Conservation (phyloP, 2,888 invertebrate species). For the Galerucella pusilla region DNA sequence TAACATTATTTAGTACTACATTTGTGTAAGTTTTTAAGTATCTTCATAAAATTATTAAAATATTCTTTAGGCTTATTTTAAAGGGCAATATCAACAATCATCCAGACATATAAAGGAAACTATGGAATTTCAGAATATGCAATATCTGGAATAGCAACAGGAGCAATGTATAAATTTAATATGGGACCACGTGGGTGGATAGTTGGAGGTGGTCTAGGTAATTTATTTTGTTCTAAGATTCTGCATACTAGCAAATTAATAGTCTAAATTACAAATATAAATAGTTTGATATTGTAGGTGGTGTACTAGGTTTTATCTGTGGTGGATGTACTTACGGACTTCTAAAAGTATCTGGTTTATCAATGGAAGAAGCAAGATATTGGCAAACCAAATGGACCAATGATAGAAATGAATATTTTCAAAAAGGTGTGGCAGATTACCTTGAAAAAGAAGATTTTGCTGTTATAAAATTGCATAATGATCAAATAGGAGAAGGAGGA, state of each 20-base stretch:
- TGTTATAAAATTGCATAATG: constrained; percentile 52
- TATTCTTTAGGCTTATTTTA: constrained; percentile 46
- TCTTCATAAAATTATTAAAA: not conserved
- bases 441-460: constrained; percentile 56
- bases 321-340: constrained; percentile 69
- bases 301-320: constrained; percentile 70
- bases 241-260: not conserved
- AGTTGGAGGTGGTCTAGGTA: constrained; percentile 76
- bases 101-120: constrained; percentile 76
- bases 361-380: constrained; percentile 74
- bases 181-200: constrained; percentile 76
- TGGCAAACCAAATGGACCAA: constrained; percentile 69
- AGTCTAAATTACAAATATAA: not conserved
- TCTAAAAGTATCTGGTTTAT: constrained; percentile 70
- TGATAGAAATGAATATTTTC: constrained; percentile 60
- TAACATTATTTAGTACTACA: constrained; percentile 74
- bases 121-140: constrained; percentile 76
- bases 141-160: constrained; percentile 73
- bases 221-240: not conserved
- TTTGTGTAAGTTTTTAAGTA: constrained; percentile 71
- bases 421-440: constrained; percentile 55
- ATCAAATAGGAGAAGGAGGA: constrained; percentile 50
- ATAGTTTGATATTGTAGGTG: constrained; percentile 65
- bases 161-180: constrained; percentile 75
- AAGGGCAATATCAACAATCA: constrained; percentile 73